Evolutionary conservation across 1,140 invertebrate genomes (phyloP), one percentile per base, ranked within the genome.

Genomic region (Cepaea nemoralis): DNA sequence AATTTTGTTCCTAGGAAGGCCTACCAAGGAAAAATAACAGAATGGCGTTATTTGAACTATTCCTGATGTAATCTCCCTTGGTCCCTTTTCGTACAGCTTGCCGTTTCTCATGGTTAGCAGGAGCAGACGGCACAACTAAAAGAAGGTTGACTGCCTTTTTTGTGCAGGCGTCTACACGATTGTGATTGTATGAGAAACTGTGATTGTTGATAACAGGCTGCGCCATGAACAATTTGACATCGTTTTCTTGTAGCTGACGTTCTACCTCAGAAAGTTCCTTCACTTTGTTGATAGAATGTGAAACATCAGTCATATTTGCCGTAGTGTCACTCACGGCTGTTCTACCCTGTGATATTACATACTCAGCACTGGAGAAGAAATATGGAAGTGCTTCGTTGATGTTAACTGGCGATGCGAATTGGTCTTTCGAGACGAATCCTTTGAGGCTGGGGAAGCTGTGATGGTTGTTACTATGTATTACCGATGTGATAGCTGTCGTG

Each of bases 1-100:
- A 33, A 37, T 40, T 70, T 70, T 48, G 14, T 40, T 67, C 69
- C 6, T 45, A 16, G 1, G 14, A n/a, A 39, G 76, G 55, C 45
- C 33, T 63, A 0, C 82, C 82, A 66, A 83, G 66, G 27, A 85
- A 31, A 75, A 85, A 83, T 19, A 73, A 74, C 31, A 88, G 50
- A 39, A 82, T 78, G 1, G 84, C 77, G 16, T 78, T 76, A 31
- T 37, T 35, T n/a, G n/a, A n/a, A 0, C 6, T 16, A 31, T 37
- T 40, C 6, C 24, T 35, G 37, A 69, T 0, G 27, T 40, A 45
- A 55, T 33, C 8, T 37, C 59, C n/a, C 22, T 42, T 22, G 39
- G 6, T 14, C 5, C 35, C 16, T 39, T 63, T 67, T 19, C 77
- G 27, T 24, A 79, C 16, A 33, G 69, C 3, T 42, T 42, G 12